Evolutionary conservation across 2,888 invertebrate genomes (phyloP), one percentile per base, ranked within the genome.

Genomic region (Peribatodes rhomboidaria): DNA sequence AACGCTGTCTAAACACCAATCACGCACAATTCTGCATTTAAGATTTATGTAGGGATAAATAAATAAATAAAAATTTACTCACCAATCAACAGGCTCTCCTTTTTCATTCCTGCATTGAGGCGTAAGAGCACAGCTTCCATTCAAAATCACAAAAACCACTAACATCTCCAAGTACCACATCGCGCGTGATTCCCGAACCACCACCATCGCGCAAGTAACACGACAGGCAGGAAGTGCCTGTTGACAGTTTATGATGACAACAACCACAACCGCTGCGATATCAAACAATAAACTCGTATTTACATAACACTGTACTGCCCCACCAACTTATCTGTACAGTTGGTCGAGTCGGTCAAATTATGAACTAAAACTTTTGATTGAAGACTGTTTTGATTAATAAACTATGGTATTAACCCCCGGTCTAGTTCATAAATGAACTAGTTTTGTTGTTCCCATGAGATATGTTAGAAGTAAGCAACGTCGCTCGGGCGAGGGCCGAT

Each of bases 61-160:
- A 41, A 50, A 6, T 35, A 44, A 62, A 59, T 3, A 49, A 27
- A 50, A 67, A 71, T 69, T 56, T 63, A 85, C 92, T 94, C 88
- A 96, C 96, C 96, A 97, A 85, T 96, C 96, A 9, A 97, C 95
- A 11, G 94, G 86, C 61, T 95, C 91, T 59, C 95, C 95, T 68
- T 92, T 91, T 79, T 96, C 95, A 86, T 96, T 95, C 71, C 92
- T 86, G 72, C 94, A 94, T 74, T 92, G 93, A 56, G 91, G 92
- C 60, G 92, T 86, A 57, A 88, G 75, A 60, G 85, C 75, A 22
- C 67, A 69, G 70, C 84, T 82, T 61, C 72, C 73, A 69, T 69
- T 76, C 67, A 87, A 74, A 75, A 86, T 78, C 69, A 84, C 65
- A 63, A 75, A 70, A 64, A 83, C 76, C 67, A 87, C 68, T 65